phyloP scores from a whole-genome alignment of 2,888 invertebrate genomes.

The Ectemnius continuus region DNA sequence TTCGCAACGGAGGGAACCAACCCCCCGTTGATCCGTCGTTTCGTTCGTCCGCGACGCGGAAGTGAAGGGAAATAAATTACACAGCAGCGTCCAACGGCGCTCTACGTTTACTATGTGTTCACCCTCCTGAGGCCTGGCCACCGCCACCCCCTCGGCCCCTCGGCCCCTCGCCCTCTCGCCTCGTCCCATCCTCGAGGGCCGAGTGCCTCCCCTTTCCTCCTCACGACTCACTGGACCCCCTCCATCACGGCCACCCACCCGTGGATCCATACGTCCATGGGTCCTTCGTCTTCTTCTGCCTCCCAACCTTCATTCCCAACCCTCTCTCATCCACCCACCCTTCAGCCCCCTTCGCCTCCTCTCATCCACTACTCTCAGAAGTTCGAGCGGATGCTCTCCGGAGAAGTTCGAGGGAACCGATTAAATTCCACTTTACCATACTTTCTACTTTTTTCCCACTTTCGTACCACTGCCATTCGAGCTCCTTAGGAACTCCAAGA shows the following conservation, averaged over 20 bases:
- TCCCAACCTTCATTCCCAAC: conserved; percentile 58
- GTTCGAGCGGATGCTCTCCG: no score
- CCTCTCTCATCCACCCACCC: conserved; percentile 75
- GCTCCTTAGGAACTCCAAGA: no score
- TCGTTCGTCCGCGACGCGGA: conserved; percentile 73
- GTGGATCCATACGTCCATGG: conserved; percentile 31
- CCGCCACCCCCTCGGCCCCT: conserved; percentile 30
- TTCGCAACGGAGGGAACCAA: conserved; percentile 53
- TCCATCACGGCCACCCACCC: conserved; percentile 46
- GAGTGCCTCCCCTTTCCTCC: conserved; percentile 44
- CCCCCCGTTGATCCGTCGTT: conserved; percentile 70
- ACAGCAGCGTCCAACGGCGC: conserved; percentile 67
- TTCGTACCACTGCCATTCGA: no score
- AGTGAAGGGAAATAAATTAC: conserved; percentile 76
- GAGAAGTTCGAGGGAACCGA: no score
- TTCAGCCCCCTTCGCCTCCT: conserved; percentile 57
- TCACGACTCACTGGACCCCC: conserved; percentile 47
- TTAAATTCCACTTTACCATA: no score
- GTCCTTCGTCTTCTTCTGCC: conserved; percentile 19
- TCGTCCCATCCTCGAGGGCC: conserved; percentile 23
- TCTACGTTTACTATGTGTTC: conserved; percentile 60
- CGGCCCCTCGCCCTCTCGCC: conserved; percentile 21
- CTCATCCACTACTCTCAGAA: background rate
- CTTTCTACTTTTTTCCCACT: no score
- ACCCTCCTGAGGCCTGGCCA: conserved; percentile 56